Conservation (phyloP, 2,113 vertebrate genomes). For the Xerus inauris region DNA sequence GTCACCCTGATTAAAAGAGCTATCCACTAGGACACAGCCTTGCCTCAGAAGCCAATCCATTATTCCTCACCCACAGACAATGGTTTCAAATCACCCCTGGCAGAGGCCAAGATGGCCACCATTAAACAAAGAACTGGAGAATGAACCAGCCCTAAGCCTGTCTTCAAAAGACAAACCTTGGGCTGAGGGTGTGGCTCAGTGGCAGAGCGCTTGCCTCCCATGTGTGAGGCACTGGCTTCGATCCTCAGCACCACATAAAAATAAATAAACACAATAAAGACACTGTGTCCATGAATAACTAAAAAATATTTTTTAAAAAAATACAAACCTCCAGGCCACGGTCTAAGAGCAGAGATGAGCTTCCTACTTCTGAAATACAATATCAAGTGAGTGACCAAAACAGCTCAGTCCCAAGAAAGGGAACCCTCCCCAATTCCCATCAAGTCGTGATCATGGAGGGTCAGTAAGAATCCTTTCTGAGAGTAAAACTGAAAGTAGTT, state of each 20-base stretch:
- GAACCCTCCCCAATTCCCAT: not conserved
- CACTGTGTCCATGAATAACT: too few species aligned
- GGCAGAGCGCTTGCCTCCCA: too few species aligned
- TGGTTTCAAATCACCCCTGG: not conserved
- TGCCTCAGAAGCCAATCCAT: not conserved
- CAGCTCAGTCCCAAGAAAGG: not conserved
- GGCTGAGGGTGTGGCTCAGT: too few species aligned
- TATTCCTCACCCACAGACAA: not conserved
- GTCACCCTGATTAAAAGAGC: conserved; percentile 50
- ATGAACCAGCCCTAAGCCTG: not conserved
- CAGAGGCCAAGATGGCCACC: not conserved
- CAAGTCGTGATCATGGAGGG: not conserved
- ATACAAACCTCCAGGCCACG: not conserved
- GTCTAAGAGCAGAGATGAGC: not conserved
- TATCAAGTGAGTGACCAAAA: not conserved
- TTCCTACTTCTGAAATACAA: not conserved
- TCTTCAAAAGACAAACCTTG: not conserved
- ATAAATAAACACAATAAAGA: too few species aligned
- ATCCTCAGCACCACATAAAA: too few species aligned
- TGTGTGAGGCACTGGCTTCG: too few species aligned
- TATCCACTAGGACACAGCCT: not conserved
- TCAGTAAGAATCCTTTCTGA: not conserved
- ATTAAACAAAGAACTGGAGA: not conserved
- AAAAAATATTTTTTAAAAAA: too few species aligned
- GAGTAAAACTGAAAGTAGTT: not conserved